Percentiles rank a stretch among this genome's conserved stretches.
These are phyloP conservation scores for Callipepla squamata DNA, from an alignment of 2,113 vertebrate species.

Conservation along the genomic window DNA sequence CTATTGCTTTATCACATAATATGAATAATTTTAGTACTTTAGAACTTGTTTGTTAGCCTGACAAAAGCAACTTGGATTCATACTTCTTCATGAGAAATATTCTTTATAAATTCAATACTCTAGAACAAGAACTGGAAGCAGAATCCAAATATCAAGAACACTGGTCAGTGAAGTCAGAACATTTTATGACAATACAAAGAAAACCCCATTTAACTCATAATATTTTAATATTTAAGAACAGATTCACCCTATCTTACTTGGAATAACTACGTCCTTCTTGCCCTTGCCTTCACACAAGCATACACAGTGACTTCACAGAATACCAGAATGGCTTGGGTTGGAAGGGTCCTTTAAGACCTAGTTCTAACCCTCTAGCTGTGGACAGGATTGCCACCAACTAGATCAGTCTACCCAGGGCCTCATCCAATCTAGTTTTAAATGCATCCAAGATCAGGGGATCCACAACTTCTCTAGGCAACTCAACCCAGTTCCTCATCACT, in stretches of 20 bases:
- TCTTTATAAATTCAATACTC: background rate
- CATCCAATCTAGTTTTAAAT: too few relatives aligned
- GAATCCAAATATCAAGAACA: rapidly evolving
- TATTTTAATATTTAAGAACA: background rate
- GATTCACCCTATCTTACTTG: background rate
- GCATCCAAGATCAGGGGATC: too few relatives aligned
- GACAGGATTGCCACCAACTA: too few relatives aligned
- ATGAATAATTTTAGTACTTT: background rate
- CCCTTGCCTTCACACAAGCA: background rate
- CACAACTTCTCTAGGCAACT: too few relatives aligned
- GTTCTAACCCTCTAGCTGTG: too few relatives aligned
- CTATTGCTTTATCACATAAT: background rate
- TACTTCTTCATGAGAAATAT: background rate
- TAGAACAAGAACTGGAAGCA: background rate
- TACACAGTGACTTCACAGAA: background rate
- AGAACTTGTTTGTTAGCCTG: background rate
- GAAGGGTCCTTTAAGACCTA: too few relatives aligned
- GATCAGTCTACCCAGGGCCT: too few relatives aligned
- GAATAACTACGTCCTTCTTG: background rate
- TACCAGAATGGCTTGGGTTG: too few relatives aligned
- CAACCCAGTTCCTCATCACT: too few relatives aligned
- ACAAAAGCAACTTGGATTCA: background rate
- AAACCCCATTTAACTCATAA: background rate
- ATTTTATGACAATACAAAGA: background rate
- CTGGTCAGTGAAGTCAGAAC: background rate